phyloP scores from a whole-genome alignment of 2,888 invertebrate genomes.

The Euzetes globulus region DNA sequence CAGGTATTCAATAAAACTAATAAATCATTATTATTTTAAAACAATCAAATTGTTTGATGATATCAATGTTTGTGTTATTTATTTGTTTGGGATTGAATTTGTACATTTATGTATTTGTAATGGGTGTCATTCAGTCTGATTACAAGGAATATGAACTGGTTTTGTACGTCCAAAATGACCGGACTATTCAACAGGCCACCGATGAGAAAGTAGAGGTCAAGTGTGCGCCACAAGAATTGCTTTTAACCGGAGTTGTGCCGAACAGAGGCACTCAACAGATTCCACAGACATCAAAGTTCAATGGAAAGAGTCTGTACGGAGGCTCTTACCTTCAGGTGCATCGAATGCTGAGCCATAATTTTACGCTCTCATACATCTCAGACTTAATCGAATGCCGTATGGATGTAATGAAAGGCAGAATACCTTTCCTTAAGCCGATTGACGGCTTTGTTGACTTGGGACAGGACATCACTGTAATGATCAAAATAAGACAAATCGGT shows the following conservation, averaged over 20 bases:
- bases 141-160: slow-evolving; percentile 54
- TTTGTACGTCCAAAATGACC: slow-evolving; percentile 66
- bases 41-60: not conserved
- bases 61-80: not conserved
- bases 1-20: slow-evolving; percentile 1
- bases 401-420: slow-evolving; percentile 43
- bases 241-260: not conserved
- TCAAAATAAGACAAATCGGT: slow-evolving; percentile 50
- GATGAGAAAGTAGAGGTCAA: slow-evolving; percentile 61
- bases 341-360: slow-evolving; percentile 30
- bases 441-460: slow-evolving; percentile 42
- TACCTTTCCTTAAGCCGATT: slow-evolving; percentile 40
- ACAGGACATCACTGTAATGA: slow-evolving; percentile 43
- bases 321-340: slow-evolving; percentile 4
- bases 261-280: not conserved
- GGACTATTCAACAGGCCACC: slow-evolving; percentile 62
- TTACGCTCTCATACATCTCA: slow-evolving; percentile 5
- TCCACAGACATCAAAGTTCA: slow-evolving; percentile 14
- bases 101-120: not conserved
- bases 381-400: slow-evolving; percentile 41
- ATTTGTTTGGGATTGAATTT: not conserved
- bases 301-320: slow-evolving; percentile 21
- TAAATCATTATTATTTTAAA: not conserved
- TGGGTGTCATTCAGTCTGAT: not conserved
- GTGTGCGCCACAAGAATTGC: slow-evolving; percentile 49